Base-by-base conservation (phyloP, 2,888 invertebrate species). In the Chloroclystis v-ata region DNA sequence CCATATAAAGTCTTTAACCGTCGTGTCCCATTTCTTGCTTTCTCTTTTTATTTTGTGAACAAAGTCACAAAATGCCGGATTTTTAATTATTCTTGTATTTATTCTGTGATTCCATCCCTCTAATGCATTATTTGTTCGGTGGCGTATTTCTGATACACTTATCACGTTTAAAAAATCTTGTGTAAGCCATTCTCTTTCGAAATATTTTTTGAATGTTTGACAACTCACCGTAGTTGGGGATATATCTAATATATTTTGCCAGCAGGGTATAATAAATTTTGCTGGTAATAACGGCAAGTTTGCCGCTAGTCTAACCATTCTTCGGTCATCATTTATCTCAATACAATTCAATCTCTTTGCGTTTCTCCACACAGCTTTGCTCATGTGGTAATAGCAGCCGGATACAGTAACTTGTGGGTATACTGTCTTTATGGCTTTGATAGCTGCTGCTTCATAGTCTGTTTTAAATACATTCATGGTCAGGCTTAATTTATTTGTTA, bases 331-430 rank as follows among this genome's bases (percentile, higher is more conserved):
- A 14, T 16, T 37, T 12, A 7, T 28, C n/a, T 28, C 9, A 28
- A n/a, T 28, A n/a, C n/a, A 8, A 4, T 28, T 28, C 9, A 28
- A 14, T 35, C 25, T 24, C 32, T 42, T 25, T 42, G 42, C 33
- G 24, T 35, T 35, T 37, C 28, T 43, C 37, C 43, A 43, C 24
- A 43, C 24, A 16, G 37, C 43, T 43, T 43, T 43, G 24, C 24
- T 28, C n/a, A 43, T 26, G 28, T 43, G 43, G 11, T 35, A 24
- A 16, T 12, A 43, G 14, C 37, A 43, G 28, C 35, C 43, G 10
- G 28, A 28, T 10, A 28, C 28, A n/a, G 11, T 20, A 28, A 29
- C 29, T 13, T 30, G 16, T 16, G 41, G 41, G 24, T 29, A 41
- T 13, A 29, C 41, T 29, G 16, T 41, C 9, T 28, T 13, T 20